Base-by-base conservation (phyloP, 2,797 vertebrate species). In the Tokudaia tokunoshimensis region DNA sequence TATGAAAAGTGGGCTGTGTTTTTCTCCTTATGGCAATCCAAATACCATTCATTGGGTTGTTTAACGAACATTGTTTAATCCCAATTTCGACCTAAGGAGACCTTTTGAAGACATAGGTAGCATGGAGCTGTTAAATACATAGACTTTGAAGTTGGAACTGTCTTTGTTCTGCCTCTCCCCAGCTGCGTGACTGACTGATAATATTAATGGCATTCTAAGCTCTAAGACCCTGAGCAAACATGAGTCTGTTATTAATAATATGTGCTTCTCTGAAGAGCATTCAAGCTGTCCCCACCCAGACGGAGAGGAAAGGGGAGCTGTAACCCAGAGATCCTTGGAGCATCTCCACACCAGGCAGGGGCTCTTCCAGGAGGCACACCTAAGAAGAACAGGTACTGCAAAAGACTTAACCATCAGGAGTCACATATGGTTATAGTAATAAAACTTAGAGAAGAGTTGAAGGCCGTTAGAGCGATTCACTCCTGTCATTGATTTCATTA, bases 201-300 rank as follows among this genome's bases (percentile, higher is more conserved):
- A 78, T 96, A 93, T 79, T 81, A 89, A 97, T 84, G 87, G 83
- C 72, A 52, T 37, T 31, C 34, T 92, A 96, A 95, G 78, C 83
- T 91, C 92, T 86, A 93, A 97, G 97, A 37, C 81, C 80, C 94
- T 96, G 72, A 90, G n/a, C 70, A 94, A 97, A 96, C 81, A 96
- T 63, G 24, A 96, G 44, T 75, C 93, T 81, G 29, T 95, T 97
- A 90, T 92, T 96, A 92, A 61, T 87, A 96, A 86, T 86, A 26
- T 29, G 74, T 70, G 34, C 24, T 78, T 80, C 94, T 95, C 95
- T 79, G 63, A 88, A 95, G 74, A 95, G 63, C 52, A 67, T 41
- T 61, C 52, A 93, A 55, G 52, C 17, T 80, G 52, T 92, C 89
- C 94, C 75, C 83, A 65, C 85, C 50, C 59, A 89, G 20, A 78